phyloP scores from a whole-genome alignment of 2,113 vertebrate genomes.

The Excalfactoria chinensis region DNA sequence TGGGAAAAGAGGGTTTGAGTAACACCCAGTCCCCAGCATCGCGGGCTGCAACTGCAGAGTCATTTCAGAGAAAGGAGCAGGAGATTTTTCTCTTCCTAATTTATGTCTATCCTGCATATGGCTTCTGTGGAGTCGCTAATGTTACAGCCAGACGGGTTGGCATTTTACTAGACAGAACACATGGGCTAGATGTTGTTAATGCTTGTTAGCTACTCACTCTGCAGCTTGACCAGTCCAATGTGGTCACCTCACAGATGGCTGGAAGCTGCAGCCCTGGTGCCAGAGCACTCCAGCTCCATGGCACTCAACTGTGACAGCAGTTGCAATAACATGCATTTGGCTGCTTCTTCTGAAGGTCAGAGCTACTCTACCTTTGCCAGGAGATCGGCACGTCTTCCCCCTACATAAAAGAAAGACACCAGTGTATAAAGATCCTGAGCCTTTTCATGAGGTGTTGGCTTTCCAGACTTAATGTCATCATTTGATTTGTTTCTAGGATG shows the following conservation, averaged over 20 bases:
- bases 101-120: constrained; percentile 64
- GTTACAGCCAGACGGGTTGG: constrained; percentile 68
- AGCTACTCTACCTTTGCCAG: neutral
- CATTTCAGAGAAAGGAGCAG: neutral
- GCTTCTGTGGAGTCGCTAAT: constrained; percentile 42
- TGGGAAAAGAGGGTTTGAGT: neutral
- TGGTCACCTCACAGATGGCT: constrained; percentile 37
- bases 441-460: neutral
- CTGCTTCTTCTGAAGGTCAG: constrained; percentile 11
- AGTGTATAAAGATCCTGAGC: neutral
- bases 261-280: constrained; percentile 23
- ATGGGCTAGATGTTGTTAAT: constrained; percentile 63
- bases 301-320: neutral
- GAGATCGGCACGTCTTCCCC: neutral
- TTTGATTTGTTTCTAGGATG: neutral
- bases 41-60: neutral
- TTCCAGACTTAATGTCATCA: neutral
- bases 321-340: neutral
- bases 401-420: neutral
- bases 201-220: constrained; percentile 57
- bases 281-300: neutral
- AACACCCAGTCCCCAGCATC: neutral
- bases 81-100: constrained; percentile 68
- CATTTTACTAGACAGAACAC: constrained; percentile 65
- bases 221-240: constrained; percentile 51